Evolutionary conservation across 2,888 invertebrate genomes (phyloP), one percentile per base, ranked within the genome.

Genomic region (Drosophila colorata): DNA sequence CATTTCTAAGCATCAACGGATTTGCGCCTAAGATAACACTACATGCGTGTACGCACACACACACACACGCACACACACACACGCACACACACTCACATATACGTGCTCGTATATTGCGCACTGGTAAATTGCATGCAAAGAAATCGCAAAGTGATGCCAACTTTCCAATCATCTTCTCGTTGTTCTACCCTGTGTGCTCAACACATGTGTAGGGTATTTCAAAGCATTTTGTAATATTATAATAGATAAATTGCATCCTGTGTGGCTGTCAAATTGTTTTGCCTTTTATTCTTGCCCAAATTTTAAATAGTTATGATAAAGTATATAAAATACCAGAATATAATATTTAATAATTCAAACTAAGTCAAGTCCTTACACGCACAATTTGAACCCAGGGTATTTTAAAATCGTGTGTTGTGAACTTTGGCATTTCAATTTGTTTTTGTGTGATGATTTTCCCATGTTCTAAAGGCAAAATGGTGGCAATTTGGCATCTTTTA

Each of bases 401-500:
- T 14, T 31, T 3, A 2, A 1, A 11, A 67, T 51, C 37, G 31
- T 0, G 14, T 18, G 2, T 6, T 28, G 13, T 2, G 0, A 1
- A 0, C n/a, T 23, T 20, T n/a, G 3, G 5, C 4, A n/a, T 2
- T 28, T 20, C 52, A 41, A 46, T 61, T 49, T 64, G 64, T n/a
- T 31, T 28, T 33, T 67, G 14, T 7, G 40, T n/a, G 38, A 18
- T 33, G 68, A 44, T 46, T 59, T 67, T 18, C 43, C 6, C 47
- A 13, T 44, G 47, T 48, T 69, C 35, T 18, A 43, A 60, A 53
- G 52, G 43, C 74, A 44, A 68, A 60, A 61, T 48, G 57, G 48
- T 69, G 74, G 65, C 74, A 81, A 78, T 70, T 78, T 79, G 52
- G 59, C 68, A 78, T 70, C 56, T 76, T 75, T 76, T 83, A 76